Conservation (phyloP, 2,113 vertebrate genomes). For the Meriones unguiculatus region DNA sequence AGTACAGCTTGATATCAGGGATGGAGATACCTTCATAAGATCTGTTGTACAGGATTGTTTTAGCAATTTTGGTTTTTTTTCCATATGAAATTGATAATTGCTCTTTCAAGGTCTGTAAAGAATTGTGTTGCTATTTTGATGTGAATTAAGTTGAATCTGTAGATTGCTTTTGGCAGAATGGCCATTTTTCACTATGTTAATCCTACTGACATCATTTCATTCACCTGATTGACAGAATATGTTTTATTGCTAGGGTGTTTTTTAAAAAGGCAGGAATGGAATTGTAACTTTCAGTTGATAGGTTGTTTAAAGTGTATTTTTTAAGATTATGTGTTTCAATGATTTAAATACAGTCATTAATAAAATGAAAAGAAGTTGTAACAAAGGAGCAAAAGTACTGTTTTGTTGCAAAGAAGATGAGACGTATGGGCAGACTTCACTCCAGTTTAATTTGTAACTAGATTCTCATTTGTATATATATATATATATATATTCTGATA, state of each 20-base stretch:
- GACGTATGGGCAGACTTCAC: not conserved
- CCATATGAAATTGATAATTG: no score
- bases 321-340: not conserved
- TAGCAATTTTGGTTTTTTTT: no score
- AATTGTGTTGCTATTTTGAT: no score
- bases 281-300: constrained; percentile 9
- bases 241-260: constrained; percentile 12
- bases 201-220: not conserved
- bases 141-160: no score
- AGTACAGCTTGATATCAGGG: no score
- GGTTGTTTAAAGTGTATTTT: constrained; percentile 9
- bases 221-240: not conserved
- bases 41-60: no score
- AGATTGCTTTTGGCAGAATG: no score
- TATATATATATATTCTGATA: not conserved
- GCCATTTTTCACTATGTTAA: no score
- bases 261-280: not conserved
- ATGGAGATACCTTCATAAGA: no score
- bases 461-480: not conserved
- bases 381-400: not conserved
- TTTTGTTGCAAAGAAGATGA: not conserved
- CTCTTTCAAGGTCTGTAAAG: no score
- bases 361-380: constrained; percentile 30
- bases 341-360: not conserved
- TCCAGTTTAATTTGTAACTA: not conserved